Evolutionary conservation across 2,888 invertebrate species (phyloP).

Genomic region (Drosophila atripex): DNA sequence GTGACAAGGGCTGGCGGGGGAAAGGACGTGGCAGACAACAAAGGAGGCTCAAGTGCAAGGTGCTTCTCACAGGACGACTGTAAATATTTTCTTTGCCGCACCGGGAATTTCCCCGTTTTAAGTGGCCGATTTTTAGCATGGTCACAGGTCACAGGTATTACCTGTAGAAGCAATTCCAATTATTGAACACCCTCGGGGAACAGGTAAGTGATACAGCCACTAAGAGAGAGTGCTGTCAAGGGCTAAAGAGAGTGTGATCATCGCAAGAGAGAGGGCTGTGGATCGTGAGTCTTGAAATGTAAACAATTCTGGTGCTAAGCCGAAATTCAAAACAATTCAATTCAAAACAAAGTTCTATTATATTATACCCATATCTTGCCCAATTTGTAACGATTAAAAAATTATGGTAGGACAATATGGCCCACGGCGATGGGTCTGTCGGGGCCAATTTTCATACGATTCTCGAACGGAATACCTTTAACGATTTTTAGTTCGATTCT

Average conservation of each 20-base stretch:
- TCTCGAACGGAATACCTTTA: too few species aligned
- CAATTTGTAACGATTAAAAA: too few species aligned
- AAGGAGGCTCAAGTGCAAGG: constrained; percentile 35
- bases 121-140: constrained; percentile 32
- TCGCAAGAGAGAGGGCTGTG: constrained; percentile 14
- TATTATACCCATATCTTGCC: too few species aligned
- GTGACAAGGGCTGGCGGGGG: constrained; percentile 36
- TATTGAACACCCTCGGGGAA: constrained; percentile 20
- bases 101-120: constrained; percentile 62
- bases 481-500: too few species aligned
- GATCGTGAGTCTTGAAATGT: constrained; percentile 15
- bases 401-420: too few species aligned
- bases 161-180: constrained; percentile 37
- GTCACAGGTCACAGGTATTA: constrained; percentile 26
- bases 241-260: constrained; percentile 15
- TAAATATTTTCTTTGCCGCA: constrained; percentile 44
- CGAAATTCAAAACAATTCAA: constrained; percentile 11
- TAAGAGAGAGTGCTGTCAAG: constrained; percentile 23
- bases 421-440: too few species aligned
- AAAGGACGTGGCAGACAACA: constrained; percentile 41
- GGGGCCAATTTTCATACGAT: too few species aligned
- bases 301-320: constrained; percentile 5
- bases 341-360: background rate
- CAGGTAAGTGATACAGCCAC: constrained; percentile 17
- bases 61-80: constrained; percentile 46